A percentile compares a stretch with the other conserved stretches of the same genome.
Conservation (phyloP, 2,888 invertebrate genomes). For the Hydraecia micacea region DNA sequence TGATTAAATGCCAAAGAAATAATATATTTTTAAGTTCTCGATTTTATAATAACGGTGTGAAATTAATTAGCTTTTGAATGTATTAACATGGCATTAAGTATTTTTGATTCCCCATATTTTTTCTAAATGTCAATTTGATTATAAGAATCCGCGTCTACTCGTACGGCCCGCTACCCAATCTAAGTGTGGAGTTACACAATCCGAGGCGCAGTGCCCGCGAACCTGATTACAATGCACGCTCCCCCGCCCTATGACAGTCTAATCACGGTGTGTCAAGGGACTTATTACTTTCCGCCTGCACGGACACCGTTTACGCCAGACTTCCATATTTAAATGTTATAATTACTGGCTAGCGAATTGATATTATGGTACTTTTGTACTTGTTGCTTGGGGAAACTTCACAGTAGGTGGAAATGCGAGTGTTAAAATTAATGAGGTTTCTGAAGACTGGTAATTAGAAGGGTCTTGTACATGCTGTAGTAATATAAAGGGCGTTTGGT, state of each 20-base stretch:
- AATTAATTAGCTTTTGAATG: neutral
- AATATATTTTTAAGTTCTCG: neutral
- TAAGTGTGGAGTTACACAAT: constrained; percentile 68
- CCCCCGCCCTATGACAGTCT: constrained; percentile 80
- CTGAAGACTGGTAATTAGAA: constrained; percentile 51
- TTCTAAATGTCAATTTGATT: neutral
- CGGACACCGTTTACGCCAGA: constrained; percentile 68
- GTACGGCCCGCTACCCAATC: constrained; percentile 44
- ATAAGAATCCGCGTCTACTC: constrained; percentile 25
- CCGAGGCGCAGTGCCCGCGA: constrained; percentile 69
- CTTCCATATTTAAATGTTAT: constrained; percentile 66
- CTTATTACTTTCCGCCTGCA: constrained; percentile 73
- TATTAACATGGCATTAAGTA: neutral
- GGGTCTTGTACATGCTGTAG: constrained; percentile 20
- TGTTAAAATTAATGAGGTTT: constrained; percentile 50
- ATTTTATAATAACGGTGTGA: neutral
- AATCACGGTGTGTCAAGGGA: constrained; percentile 82
- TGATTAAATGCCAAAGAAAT: neutral
- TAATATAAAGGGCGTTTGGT: constrained; percentile 14
- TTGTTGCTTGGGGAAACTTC: constrained; percentile 44
- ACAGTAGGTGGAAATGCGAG: constrained; percentile 29
- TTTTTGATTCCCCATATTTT: neutral
- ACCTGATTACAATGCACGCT: constrained; percentile 79
- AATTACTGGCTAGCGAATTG: constrained; percentile 58
- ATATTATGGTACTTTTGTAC: constrained; percentile 52